Base-by-base conservation (phyloP, 2,888 invertebrate genomes). In the Ischnus inquisitorius region DNA sequence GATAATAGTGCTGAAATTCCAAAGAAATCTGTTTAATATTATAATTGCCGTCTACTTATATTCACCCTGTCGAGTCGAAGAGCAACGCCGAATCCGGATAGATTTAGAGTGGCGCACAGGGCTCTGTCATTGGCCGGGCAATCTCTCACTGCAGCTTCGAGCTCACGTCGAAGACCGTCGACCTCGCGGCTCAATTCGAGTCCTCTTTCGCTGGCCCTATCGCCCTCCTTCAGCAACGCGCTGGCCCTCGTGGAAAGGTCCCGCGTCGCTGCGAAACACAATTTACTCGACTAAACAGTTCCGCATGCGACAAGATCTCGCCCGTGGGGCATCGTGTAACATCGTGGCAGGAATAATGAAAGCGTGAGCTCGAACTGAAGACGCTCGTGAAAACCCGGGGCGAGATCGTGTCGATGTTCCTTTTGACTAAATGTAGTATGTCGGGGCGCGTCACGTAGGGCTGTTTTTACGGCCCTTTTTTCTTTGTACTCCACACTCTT, bases 31-130 rank as follows among this genome's bases (percentile, higher is more conserved):
- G 0, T 34, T 34, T 34, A 34, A 34, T 34, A 4, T 4, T 5
- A 34, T 34, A 8, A 43, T 65, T 39, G 19, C 41, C 14, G 25
- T 57, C 8, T 12, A 67, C 19, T 25, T 60, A 43, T 84, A 86
- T 93, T 93, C 91, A 96, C 96, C 94, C 95, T 94, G 87, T 96
- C 95, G 87, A 96, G 94, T 67, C 95, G 94, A 89, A 96, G 94
- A 79, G 95, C 94, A 80, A 96, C 94, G 86, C 96, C 96, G 87
- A 97, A 94, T 54, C 96, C 96, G 85, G 96, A 94, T 74, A 96
- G 95, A 90, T 97, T 96, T 86, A 97, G 94, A 14, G 97, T 97
- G 87, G 97, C 97, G 92, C 97, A 97, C 0, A 97, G 95, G 60
- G 96, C 95, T 39, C 96, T 95, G 93, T 97, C 97, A 89, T 96